Evolutionary conservation across 1,140 invertebrate species (phyloP), one percentile per base, ranked within the genome.

Genomic region (Euwallacea fornicatus): DNA sequence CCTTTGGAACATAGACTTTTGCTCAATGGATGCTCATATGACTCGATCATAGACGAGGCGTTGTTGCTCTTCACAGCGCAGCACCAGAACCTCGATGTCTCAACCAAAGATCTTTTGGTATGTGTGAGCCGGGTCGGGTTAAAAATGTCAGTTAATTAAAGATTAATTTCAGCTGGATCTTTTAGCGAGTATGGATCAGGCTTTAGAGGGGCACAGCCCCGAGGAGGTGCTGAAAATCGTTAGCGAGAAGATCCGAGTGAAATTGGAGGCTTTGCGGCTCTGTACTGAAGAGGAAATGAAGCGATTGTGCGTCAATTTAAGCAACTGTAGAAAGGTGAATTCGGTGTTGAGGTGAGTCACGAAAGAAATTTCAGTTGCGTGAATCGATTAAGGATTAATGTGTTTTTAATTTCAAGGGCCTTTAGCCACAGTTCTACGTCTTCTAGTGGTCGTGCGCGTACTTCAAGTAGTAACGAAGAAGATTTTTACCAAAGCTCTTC

Each of bases 211-310:
- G 21, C 71, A 70, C 15, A 75, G 78, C 42, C 79, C 83, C 4
- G 82, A 84, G 62, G 82, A 85, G 55, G 80, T 84, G 42, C 74
- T 85, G 4, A 78, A 78, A 15, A 78, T 78, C 42, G 80, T 85
- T 7, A 82, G 83, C 55, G 78, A 80, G 6, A 83, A 81, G 7
- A 81, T 85, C n/a, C 68, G 77, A 2, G 55, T 78, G 33, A 81
- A 81, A 41, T 75, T 82, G 21, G 78, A 80, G 10, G 44, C 72
- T 9, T 72, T 82, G 44, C 77, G 75, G 21, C 72, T 75, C n/a
- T 76, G 71, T 7, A 78, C 83, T 3, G 82, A 83, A 55, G 83
- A 85, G 42, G 81, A 82, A 69, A 78, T 82, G 78, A 68, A 74
- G 55, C 76, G 76, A 67, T 65, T 82, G 41, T 82, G 79, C 55